These are phyloP conservation scores for Sciurus carolinensis DNA, from an alignment of 2,797 vertebrate genomes.

Conservation along the genomic window DNA sequence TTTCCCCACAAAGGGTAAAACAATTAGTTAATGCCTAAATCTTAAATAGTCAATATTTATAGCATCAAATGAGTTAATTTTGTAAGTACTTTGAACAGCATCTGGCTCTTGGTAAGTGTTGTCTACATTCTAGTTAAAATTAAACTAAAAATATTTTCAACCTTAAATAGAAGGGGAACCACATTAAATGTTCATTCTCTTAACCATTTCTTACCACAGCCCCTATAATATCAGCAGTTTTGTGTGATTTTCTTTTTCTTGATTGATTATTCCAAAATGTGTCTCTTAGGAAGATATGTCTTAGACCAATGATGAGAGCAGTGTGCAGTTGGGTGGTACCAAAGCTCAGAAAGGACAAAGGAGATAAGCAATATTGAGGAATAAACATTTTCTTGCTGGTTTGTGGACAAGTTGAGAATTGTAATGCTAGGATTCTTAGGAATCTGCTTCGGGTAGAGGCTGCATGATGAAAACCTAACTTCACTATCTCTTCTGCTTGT, in stretches of 20 bases:
- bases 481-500: not conserved
- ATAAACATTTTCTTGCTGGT: not conserved
- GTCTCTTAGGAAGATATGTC: not conserved
- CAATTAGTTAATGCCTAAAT: not conserved
- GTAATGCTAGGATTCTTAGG: not conserved
- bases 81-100: not conserved
- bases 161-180: not conserved
- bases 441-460: not conserved
- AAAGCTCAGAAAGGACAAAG: not conserved
- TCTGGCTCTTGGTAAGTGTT: not conserved
- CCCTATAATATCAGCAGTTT: not conserved
- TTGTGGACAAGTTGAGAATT: not conserved
- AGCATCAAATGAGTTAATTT: slow-evolving; percentile 7
- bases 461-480: not conserved
- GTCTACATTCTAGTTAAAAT: not conserved
- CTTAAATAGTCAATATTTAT: not conserved
- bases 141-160: slow-evolving; percentile 2
- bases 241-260: not conserved
- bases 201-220: not conserved
- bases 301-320: not conserved
- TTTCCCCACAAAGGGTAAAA: not conserved
- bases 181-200: not conserved
- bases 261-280: slow-evolving; percentile 4
- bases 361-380: not conserved
- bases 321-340: not conserved